Conservation (phyloP, 2,888 invertebrate species). For the Conchocele bisecta region DNA sequence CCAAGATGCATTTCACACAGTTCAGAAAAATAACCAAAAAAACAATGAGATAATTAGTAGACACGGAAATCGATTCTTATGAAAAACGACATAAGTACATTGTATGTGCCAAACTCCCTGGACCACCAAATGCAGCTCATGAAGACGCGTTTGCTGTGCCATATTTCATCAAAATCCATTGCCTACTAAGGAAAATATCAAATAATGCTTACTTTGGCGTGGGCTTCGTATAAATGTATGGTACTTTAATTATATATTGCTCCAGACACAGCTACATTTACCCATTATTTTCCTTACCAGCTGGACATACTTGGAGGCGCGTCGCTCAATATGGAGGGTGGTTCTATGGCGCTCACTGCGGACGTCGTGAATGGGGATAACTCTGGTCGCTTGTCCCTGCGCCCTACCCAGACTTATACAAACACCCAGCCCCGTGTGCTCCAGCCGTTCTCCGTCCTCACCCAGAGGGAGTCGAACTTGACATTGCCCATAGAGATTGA, state of each 20-base stretch:
- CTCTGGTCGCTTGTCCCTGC: conserved; percentile 59
- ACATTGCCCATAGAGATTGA: conserved; percentile 62
- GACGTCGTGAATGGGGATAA: conserved; percentile 63
- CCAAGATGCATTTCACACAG: too few relatives aligned
- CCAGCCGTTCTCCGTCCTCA: conserved; percentile 62
- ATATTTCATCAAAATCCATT: too few relatives aligned
- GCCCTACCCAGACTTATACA: conserved; percentile 55
- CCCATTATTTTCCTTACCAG: conserved; percentile 40
- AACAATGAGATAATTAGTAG: too few relatives aligned
- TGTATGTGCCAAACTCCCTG: too few relatives aligned
- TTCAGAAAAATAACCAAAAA: too few relatives aligned
- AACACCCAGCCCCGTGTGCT: conserved; percentile 49
- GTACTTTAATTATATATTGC: neutral
- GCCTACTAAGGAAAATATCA: too few relatives aligned
- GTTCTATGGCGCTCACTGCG: conserved; percentile 38
- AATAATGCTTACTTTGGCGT: neutral
- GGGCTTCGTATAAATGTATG: neutral
- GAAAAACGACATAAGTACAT: too few relatives aligned
- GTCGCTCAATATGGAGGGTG: conserved; percentile 61
- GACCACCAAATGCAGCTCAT: too few relatives aligned
- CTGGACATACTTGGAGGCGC: conserved; percentile 66
- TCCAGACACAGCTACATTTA: neutral
- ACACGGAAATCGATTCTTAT: too few relatives aligned
- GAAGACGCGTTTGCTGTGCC: too few relatives aligned
- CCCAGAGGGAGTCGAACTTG: conserved; percentile 60